Conservation (phyloP, 2,888 invertebrate genomes). For the Xanthia togata region DNA sequence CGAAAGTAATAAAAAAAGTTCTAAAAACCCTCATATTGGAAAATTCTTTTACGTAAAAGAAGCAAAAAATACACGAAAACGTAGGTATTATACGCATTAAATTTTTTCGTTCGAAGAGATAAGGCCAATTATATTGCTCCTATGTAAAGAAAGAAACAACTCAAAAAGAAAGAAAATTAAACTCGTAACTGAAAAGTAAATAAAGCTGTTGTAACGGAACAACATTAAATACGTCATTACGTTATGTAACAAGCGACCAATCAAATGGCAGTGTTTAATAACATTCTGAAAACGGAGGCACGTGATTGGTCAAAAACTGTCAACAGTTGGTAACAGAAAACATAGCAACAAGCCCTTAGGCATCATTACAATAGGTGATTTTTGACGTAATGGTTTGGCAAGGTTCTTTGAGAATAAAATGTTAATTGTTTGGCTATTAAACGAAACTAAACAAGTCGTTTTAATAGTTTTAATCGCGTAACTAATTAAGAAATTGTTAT, state of each 20-base stretch:
- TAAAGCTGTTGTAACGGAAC: constrained; percentile 39
- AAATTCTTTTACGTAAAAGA: not conserved
- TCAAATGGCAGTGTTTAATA: constrained; percentile 62
- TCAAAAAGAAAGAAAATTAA: constrained; percentile 1
- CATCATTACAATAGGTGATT: constrained; percentile 24
- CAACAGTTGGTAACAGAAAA: constrained; percentile 63
- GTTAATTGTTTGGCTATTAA: constrained; percentile 57
- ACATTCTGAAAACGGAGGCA: constrained; percentile 54
- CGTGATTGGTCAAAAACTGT: constrained; percentile 58
- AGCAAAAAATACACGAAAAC: constrained; percentile 1
- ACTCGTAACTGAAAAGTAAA: constrained; percentile 30
- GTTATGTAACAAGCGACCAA: constrained; percentile 62
- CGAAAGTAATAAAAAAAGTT: constrained; percentile 1
- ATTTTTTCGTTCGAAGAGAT: not conserved
- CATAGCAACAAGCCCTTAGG: constrained; percentile 55
- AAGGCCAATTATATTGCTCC: constrained; percentile 4
- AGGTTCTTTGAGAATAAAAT: constrained; percentile 39
- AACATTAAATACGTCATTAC: constrained; percentile 43
- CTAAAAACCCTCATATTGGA: not conserved
- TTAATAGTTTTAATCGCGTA: constrained; percentile 47
- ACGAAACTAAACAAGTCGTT: constrained; percentile 29
- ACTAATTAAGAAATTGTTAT: constrained; percentile 53
- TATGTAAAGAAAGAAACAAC: constrained; percentile 1
- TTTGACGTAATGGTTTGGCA: constrained; percentile 60
- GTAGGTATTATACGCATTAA: not conserved